Evolutionary conservation across 2,797 vertebrate species (phyloP), one percentile per base, ranked within the genome.

Genomic region (Eospalax fontanierii): DNA sequence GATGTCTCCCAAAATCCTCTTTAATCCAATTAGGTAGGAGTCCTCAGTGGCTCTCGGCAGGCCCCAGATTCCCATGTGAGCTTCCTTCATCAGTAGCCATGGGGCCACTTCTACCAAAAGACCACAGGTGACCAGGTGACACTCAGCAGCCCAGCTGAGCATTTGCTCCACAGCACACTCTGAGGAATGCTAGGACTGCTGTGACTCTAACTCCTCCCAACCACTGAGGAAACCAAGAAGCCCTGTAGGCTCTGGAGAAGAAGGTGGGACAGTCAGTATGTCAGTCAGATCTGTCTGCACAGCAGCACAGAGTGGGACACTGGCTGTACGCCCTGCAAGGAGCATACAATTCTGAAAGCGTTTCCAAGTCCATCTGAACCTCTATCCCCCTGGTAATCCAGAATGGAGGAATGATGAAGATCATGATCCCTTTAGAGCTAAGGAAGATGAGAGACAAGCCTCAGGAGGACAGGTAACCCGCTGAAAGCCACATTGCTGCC

Each of bases 111-210:
- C 50, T 54, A 14, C 14, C 50, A 54, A 54, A 54, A 50, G 46
- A 50, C 46, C 6, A 50, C 11, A 11, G 46, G 46, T 50, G 46
- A 50, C 46, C 11, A 11, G 11, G 46, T 46, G 46, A 14, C 50
- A 54, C 50, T 54, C 12, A 54, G 50, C 43, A 61, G 59, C 8
- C 50, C 33, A 85, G 68, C 63, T 76, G 59, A 63, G 70, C 0
- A 1, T 14, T 57, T 35, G 35, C 68, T 61, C 16, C 5, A 73
- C 12, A 1, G 26, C 33, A 33, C 1, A 4, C 11, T 28, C 7
- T 18, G 21, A 2, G 1, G 3, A 4, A 6, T 14, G 38, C 22
- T 54, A 9, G 50, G 50, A 54, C 0, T 11, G 57, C 2, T 8
- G 26, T 6, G 15, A 11, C 63, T 83, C 74, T 6, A 21, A 6